Conservation (phyloP, 2,888 invertebrate genomes). For the Lymantria dispar region DNA sequence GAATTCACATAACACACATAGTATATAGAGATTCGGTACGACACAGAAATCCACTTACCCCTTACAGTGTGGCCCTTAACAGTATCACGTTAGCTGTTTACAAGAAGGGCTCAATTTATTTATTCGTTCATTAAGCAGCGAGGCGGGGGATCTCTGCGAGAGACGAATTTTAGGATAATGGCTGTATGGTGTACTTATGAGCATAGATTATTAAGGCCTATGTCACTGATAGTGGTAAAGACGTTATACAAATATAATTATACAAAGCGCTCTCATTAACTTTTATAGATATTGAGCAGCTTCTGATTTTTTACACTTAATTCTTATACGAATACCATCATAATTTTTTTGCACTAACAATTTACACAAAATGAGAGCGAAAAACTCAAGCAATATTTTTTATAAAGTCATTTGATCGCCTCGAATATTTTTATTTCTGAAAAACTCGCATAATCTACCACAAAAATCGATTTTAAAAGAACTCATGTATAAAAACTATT, state of each 20-base stretch:
- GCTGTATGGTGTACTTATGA: conserved; percentile 48
- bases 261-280: conserved; percentile 23
- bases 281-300: conserved; percentile 21
- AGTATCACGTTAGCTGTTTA: conserved; percentile 68
- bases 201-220: conserved; percentile 40
- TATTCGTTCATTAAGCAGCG: conserved; percentile 76
- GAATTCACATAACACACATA: conserved; percentile 51
- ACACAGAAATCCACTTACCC: conserved; percentile 82
- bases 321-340: not conserved
- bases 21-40: conserved; percentile 65
- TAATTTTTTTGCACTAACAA: not conserved
- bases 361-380: not conserved
- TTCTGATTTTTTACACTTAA: conserved; percentile 12
- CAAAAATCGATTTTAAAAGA: conserved; percentile 34
- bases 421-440: conserved; percentile 5
- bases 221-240: conserved; percentile 32
- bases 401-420: not conserved
- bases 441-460: conserved; percentile 17
- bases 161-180: conserved; percentile 79
- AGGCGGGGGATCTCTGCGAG: conserved; percentile 68
- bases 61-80: conserved; percentile 71
- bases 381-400: not conserved
- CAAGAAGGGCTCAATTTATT: conserved; percentile 79
- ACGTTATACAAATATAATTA: conserved; percentile 31
- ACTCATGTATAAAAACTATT: conserved; percentile 45